These are phyloP conservation scores for Nothobranchius furzeri DNA, from an alignment of 2,113 vertebrate species.

Conservation along the genomic window DNA sequence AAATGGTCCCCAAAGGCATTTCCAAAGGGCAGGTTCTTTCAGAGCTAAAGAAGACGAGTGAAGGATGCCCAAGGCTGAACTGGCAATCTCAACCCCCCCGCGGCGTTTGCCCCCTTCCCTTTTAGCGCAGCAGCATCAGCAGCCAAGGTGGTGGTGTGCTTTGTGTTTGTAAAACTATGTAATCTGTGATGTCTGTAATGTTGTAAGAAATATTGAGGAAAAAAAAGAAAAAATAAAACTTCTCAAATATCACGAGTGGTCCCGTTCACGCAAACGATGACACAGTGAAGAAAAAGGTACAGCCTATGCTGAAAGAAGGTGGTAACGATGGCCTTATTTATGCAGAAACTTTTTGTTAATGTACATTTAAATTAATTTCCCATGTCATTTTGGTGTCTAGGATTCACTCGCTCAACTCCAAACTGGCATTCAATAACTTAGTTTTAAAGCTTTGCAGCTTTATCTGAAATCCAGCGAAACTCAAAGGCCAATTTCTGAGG, in stretches of 20 bases:
- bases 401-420: neutral
- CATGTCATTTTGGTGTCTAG: conserved; percentile 7
- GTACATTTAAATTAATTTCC: conserved; percentile 20
- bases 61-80: conserved; percentile 37
- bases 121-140: conserved; percentile 63
- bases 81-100: conserved; percentile 43
- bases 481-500: neutral
- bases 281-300: neutral
- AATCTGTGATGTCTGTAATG: conserved; percentile 85
- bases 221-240: conserved; percentile 73
- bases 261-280: conserved; percentile 36
- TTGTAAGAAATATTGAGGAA: conserved; percentile 78
- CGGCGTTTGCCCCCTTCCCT: conserved; percentile 22
- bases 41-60: conserved; percentile 25
- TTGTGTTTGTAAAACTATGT: conserved; percentile 87
- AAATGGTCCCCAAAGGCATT: conserved; percentile 34
- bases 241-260: conserved; percentile 61
- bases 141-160: conserved; percentile 79
- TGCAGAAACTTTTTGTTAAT: conserved; percentile 8
- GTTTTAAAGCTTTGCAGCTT: conserved; percentile 6
- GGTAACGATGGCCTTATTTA: conserved; percentile 16
- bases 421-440: neutral
- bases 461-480: neutral
- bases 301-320: conserved; percentile 7
- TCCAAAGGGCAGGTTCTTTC: conserved; percentile 53